Percentiles rank a stretch among this genome's conserved stretches.
Conservation (phyloP, 2,888 invertebrate genomes). For the Diaperis boleti region DNA sequence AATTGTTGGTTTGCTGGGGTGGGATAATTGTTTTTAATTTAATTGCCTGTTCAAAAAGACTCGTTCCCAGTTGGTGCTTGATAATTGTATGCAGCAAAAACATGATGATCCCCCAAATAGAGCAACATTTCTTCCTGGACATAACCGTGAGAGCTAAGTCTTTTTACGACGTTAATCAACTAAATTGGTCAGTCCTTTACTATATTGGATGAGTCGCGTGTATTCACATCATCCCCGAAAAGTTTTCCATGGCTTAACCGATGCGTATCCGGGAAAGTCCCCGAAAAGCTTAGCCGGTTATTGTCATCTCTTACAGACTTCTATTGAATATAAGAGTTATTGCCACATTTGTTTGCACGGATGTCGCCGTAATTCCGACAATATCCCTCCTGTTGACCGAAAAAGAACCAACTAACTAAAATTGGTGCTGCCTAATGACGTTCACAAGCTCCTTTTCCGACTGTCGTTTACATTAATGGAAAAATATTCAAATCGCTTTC, state of each 20-base stretch:
- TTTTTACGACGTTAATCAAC: slow-evolving; percentile 4
- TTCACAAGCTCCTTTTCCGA: slow-evolving; percentile 4
- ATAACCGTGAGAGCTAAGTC: not conserved
- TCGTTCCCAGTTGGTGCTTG: too few relatives aligned
- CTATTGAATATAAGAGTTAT: slow-evolving; percentile 29
- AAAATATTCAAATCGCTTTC: not conserved
- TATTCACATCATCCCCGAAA: slow-evolving; percentile 6
- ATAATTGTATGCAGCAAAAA: too few relatives aligned
- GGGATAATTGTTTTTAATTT: too few relatives aligned
- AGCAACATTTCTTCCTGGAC: not conserved
- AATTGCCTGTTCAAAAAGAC: too few relatives aligned
- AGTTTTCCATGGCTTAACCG: slow-evolving; percentile 21
- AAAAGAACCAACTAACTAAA: slow-evolving; percentile 16
- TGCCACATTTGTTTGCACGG: slow-evolving; percentile 28
- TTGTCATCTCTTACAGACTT: slow-evolving; percentile 18
- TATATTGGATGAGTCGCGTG: slow-evolving; percentile 1
- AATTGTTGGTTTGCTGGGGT: too few relatives aligned
- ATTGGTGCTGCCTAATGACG: slow-evolving; percentile 16
- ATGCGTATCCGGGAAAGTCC: slow-evolving; percentile 20
- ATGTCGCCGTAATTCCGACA: slow-evolving; percentile 17
- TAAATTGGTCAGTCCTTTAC: slow-evolving; percentile 16
- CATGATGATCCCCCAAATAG: too few relatives aligned
- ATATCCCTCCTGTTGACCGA: slow-evolving; percentile 12
- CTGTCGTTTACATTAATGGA: slow-evolving; percentile 14
- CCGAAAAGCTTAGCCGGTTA: slow-evolving; percentile 18